A percentile compares a stretch with the other conserved stretches of the same genome.
Conservation (phyloP, 2,888 invertebrate genomes). For the Acrocyrtus sp. region DNA sequence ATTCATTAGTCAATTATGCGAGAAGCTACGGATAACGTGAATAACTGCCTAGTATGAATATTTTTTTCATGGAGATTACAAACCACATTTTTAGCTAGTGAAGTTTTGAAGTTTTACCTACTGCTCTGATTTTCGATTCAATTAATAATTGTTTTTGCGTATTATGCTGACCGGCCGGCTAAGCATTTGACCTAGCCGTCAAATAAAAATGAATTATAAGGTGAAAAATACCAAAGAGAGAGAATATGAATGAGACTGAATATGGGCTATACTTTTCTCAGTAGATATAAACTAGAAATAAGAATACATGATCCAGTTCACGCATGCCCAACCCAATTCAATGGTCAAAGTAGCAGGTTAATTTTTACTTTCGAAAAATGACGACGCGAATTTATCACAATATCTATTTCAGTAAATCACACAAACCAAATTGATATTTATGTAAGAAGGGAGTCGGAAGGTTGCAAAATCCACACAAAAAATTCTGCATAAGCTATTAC, state of each 20-base stretch:
- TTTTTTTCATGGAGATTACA: too few species aligned
- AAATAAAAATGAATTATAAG: slow-evolving; percentile 46
- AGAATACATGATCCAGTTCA: slow-evolving; percentile 36
- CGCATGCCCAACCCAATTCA: slow-evolving; percentile 9
- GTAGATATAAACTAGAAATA: background rate
- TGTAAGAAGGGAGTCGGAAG: too few species aligned
- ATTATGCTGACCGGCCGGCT: too few species aligned
- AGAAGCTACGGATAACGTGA: too few species aligned
- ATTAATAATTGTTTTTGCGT: too few species aligned
- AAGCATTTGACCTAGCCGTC: slow-evolving; percentile 36
- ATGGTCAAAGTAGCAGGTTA: background rate
- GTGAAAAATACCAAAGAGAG: slow-evolving; percentile 24
- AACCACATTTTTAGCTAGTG: too few species aligned
- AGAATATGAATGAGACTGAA: background rate
- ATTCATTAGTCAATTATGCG: too few species aligned
- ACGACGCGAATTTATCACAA: background rate
- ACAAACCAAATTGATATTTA: background rate
- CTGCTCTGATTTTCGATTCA: too few species aligned
- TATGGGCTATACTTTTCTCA: background rate
- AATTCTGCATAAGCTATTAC: too few species aligned
- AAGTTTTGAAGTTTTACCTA: too few species aligned
- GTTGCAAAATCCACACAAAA: too few species aligned
- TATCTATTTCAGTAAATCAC: background rate
- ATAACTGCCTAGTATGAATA: too few species aligned
- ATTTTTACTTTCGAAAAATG: background rate